Conservation (phyloP, 2,888 invertebrate genomes). For the Perizoma flavofasciatum region DNA sequence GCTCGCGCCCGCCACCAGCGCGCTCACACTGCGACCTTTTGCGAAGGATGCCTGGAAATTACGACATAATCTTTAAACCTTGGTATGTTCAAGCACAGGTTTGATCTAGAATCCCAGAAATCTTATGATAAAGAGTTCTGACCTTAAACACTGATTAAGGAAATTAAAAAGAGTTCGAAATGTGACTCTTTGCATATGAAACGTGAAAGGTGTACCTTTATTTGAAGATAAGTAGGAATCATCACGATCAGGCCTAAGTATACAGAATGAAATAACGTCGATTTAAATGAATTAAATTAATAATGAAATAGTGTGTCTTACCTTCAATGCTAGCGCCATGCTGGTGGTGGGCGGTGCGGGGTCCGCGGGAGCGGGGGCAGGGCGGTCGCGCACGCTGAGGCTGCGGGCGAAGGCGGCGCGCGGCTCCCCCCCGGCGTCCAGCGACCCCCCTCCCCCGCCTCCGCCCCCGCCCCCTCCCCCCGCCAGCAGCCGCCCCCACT, state of each 20-base stretch:
- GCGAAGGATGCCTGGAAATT: conserved; percentile 62
- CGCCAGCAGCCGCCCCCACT: conserved; percentile 93
- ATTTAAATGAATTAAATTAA: no score
- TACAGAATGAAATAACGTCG: no score
- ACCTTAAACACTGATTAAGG: no score
- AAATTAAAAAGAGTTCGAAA: no score
- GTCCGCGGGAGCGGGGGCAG: conserved; percentile 69
- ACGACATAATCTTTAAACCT: not conserved
- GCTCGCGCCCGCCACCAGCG: conserved; percentile 73
- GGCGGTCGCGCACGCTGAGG: conserved; percentile 69
- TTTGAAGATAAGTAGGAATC: no score
- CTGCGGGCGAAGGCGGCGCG: conserved; percentile 78
- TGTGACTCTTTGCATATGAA: no score
- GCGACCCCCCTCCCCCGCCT: conserved; percentile 80
- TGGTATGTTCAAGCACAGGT: not conserved
- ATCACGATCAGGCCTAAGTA: no score
- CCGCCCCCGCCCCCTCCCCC: conserved; percentile 87
- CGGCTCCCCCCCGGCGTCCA: conserved; percentile 56
- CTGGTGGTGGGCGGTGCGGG: conserved; percentile 71
- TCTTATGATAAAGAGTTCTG: not conserved
- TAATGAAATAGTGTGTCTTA: not conserved
- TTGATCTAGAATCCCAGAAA: no score
- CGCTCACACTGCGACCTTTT: conserved; percentile 64
- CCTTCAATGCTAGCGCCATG: conserved; percentile 63
- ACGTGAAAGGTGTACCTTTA: no score